phyloP scores from a whole-genome alignment of 2,113 vertebrate species.

The Nycticorax nycticorax region DNA sequence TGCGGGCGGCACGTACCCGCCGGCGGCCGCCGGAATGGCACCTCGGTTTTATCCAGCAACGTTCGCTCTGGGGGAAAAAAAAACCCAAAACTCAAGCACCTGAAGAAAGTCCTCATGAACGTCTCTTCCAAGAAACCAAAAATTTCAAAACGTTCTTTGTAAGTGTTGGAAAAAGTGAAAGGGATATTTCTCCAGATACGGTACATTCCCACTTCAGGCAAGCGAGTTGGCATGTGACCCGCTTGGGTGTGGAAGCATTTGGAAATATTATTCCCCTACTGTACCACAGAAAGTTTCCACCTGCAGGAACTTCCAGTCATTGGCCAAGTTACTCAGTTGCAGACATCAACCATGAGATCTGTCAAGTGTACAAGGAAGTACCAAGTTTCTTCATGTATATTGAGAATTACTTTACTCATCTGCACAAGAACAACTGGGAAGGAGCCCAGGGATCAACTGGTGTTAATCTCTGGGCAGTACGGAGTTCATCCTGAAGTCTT shows the following conservation, averaged over 20 bases:
- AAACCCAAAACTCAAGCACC: too few species aligned
- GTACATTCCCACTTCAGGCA: neutral
- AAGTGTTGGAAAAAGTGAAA: neutral
- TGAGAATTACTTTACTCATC: neutral
- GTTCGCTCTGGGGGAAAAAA: rapidly evolving
- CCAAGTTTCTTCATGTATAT: neutral
- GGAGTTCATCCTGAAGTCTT: neutral
- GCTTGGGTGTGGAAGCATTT: neutral
- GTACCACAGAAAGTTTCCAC: neutral
- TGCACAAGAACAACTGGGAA: neutral
- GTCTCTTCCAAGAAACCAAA: rapidly evolving
- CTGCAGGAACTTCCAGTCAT: neutral
- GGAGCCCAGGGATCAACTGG: neutral
- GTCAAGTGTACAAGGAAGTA: neutral
- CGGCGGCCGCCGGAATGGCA: too few species aligned
- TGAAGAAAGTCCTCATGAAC: neutral
- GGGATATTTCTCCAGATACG: neutral
- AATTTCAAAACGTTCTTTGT: neutral
- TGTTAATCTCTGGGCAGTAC: neutral
- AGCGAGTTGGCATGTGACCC: neutral
- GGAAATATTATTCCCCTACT: neutral
- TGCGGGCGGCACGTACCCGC: rapidly evolving
- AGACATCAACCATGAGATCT: neutral
- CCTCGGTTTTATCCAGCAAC: rapidly evolving
- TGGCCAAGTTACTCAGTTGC: neutral